Evolutionary conservation across 1,140 invertebrate species (phyloP).

Genomic region (Heliconius nattereri): DNA sequence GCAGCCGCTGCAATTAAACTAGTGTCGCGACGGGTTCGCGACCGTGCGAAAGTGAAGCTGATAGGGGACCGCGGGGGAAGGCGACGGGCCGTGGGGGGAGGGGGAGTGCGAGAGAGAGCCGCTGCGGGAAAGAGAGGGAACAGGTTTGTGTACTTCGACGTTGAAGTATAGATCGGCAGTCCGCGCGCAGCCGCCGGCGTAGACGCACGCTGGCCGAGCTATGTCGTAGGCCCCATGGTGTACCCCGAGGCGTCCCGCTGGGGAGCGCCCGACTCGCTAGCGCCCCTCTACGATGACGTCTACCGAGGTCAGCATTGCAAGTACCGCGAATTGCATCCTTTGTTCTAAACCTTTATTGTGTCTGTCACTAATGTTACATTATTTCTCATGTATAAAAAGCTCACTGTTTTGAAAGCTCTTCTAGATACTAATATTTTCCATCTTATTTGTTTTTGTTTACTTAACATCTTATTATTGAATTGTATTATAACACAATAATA

Average conservation of each 20-base stretch:
- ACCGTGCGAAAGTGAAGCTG: constrained; percentile 77
- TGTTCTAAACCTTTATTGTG: constrained; percentile 53
- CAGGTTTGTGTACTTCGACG: constrained; percentile 17
- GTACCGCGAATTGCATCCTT: constrained; percentile 62
- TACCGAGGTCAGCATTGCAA: constrained; percentile 77
- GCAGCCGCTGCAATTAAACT: constrained; percentile 78
- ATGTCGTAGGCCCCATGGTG: constrained; percentile 71
- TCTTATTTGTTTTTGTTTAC: constrained; percentile 2
- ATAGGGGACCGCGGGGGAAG: constrained; percentile 36
- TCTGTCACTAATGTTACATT: constrained; percentile 27
- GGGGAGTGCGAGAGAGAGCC: constrained; percentile 27
- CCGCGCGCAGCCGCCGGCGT: constrained; percentile 69
- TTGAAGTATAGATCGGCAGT: constrained; percentile 47
- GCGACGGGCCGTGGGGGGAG: constrained; percentile 30
- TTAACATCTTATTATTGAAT: background rate
- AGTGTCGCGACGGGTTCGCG: constrained; percentile 76
- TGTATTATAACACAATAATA: too few species aligned
- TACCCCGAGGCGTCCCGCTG: constrained; percentile 75
- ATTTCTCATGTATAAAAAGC: constrained; percentile 9
- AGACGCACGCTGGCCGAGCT: constrained; percentile 59
- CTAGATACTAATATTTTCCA: background rate
- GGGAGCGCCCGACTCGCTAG: constrained; percentile 76
- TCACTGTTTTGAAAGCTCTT: background rate
- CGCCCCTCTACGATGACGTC: constrained; percentile 79
- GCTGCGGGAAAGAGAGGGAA: constrained; percentile 18